These are phyloP conservation scores for Erethizon dorsatum DNA, from an alignment of 2,797 vertebrate species.

Conservation along the genomic window DNA sequence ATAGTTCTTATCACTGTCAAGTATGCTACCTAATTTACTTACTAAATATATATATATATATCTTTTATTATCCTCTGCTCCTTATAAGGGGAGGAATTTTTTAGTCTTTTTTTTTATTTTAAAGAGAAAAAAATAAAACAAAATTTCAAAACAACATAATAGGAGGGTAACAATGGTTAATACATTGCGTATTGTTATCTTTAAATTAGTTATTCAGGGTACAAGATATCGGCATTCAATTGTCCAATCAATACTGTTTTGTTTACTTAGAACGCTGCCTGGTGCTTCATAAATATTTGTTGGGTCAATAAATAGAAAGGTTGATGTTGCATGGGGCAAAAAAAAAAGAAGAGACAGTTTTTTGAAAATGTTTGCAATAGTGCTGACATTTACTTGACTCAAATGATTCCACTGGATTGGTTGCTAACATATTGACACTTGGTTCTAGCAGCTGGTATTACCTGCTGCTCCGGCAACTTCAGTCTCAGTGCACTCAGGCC, in stretches of 20 bases:
- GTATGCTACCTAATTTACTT: background rate
- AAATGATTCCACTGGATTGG: background rate
- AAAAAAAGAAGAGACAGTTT: background rate
- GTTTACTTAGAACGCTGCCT: background rate
- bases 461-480: background rate
- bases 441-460: background rate
- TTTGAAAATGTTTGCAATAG: background rate
- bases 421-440: background rate
- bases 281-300: background rate
- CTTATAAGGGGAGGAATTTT: background rate
- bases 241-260: background rate
- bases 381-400: background rate
- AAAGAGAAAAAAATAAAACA: too few relatives aligned
- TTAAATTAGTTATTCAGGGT: too few relatives aligned
- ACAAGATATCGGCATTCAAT: too few relatives aligned
- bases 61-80: background rate
- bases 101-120: background rate
- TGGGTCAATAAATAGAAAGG: conserved; percentile 6
- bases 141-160: too few relatives aligned
- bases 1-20: background rate
- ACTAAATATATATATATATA: background rate
- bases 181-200: too few relatives aligned
- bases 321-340: background rate
- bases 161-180: too few relatives aligned
- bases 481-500: background rate